A percentile compares a stretch with the other conserved stretches of the same genome.
These are phyloP conservation scores for pig (Sus scrofa) DNA, from an alignment of 2,113 vertebrate species.

Conservation along the genomic window T2T-Sscrofa CM000827.6:77025501-77026000, in stretches of 20 bases:
- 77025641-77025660: background rate
- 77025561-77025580: background rate
- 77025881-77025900: slow-evolving; percentile 47
- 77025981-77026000: slow-evolving; percentile 15
- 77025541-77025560: background rate
- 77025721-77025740: slow-evolving; percentile 11
- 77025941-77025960: slow-evolving; percentile 30
- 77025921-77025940: slow-evolving; percentile 53
- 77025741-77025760: slow-evolving; percentile 57
- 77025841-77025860: slow-evolving; percentile 34
- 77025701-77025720: slow-evolving; percentile 15
- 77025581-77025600: background rate
- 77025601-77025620: slow-evolving; percentile 39
- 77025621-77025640: background rate
- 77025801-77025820: background rate
- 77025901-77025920: slow-evolving; percentile 25
- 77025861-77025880: slow-evolving; percentile 41
- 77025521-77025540: slow-evolving; percentile 47
- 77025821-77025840: background rate
- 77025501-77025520: slow-evolving; percentile 44
- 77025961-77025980: background rate
- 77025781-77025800: slow-evolving; percentile 51
- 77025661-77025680: background rate
- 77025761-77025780: slow-evolving; percentile 7
- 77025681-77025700: slow-evolving; percentile 22